phyloP scores from a whole-genome alignment of 2,888 invertebrate genomes.

The Sialis fuliginosa region DNA sequence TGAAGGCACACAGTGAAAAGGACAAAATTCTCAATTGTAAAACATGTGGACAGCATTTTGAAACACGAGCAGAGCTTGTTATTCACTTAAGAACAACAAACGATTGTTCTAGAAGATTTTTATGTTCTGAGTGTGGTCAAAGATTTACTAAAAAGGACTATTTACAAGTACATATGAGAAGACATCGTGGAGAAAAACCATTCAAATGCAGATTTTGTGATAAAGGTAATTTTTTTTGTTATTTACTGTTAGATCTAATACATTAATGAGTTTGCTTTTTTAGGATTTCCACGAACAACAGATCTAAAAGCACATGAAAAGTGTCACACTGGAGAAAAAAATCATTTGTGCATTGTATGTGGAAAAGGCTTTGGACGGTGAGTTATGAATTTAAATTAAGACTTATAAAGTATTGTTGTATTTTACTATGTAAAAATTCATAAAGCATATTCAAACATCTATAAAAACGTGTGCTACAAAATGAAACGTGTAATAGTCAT shows the following conservation, averaged over 20 bases:
- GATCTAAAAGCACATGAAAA: conserved; percentile 39
- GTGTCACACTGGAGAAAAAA: conserved; percentile 36
- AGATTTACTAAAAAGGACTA: conserved; percentile 38
- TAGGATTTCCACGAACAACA: conserved; percentile 35
- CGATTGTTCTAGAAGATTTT: conserved; percentile 31
- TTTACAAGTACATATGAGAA: conserved; percentile 35
- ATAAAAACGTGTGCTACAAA: too few relatives aligned
- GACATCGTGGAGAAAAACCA: conserved; percentile 39
- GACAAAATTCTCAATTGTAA: conserved; percentile 21
- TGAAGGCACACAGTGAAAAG: conserved; percentile 23
- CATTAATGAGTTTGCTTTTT: not conserved
- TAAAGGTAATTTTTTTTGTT: conserved; percentile 22
- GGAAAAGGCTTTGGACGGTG: conserved; percentile 27
- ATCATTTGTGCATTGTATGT: conserved; percentile 32
- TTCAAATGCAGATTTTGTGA: conserved; percentile 38
- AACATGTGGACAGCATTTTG: conserved; percentile 24
- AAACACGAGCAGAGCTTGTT: conserved; percentile 30
- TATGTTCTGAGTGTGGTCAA: conserved; percentile 39
- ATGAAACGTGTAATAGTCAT: not conserved
- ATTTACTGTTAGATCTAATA: not conserved
- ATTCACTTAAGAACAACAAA: conserved; percentile 36
- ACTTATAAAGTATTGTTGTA: too few relatives aligned
- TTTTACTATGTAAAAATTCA: too few relatives aligned
- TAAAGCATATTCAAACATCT: too few relatives aligned
- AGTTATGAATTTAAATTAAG: not conserved